Percentiles rank a stretch among this genome's conserved stretches.
Evolutionary conservation across 2,888 invertebrate species (phyloP).

Genomic region (Amphimallon solstitiale): DNA sequence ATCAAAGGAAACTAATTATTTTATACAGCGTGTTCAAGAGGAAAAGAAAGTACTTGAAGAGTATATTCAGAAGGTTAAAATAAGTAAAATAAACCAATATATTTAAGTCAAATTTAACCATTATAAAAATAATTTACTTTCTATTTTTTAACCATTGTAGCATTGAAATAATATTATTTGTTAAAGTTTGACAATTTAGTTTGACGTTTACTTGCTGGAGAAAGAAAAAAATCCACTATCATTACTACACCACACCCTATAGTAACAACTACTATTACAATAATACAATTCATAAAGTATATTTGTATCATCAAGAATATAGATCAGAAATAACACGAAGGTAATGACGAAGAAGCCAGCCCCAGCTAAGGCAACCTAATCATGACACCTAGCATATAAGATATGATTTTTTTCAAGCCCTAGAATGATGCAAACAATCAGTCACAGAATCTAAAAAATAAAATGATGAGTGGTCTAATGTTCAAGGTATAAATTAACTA

Average conservation of each 20-base stretch:
- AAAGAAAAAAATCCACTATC: conserved; percentile 25
- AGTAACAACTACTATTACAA: conserved; percentile 1
- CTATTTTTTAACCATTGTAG: conserved; percentile 6
- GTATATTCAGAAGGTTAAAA: no score
- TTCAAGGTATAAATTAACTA: background rate
- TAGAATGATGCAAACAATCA: background rate
- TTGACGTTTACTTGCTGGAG: no score
- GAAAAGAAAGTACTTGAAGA: no score
- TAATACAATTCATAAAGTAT: conserved; percentile 30
- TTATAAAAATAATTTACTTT: background rate
- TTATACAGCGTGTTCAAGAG: no score
- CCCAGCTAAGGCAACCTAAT: conserved; percentile 23
- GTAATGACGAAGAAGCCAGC: conserved; percentile 39
- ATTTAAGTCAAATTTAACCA: no score
- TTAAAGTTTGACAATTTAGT: no score
- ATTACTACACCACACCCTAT: conserved; percentile 29
- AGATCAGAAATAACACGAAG: conserved; percentile 37
- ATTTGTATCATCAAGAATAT: conserved; percentile 40
- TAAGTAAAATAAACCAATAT: no score
- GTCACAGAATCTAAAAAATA: background rate
- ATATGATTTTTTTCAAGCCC: background rate
- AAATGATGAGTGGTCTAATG: background rate
- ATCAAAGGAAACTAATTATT: no score
- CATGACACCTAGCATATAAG: background rate
- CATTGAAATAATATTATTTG: no score